Evolutionary conservation across 2,113 vertebrate genomes (phyloP).

Genomic region (Oreochromis spilurus): DNA sequence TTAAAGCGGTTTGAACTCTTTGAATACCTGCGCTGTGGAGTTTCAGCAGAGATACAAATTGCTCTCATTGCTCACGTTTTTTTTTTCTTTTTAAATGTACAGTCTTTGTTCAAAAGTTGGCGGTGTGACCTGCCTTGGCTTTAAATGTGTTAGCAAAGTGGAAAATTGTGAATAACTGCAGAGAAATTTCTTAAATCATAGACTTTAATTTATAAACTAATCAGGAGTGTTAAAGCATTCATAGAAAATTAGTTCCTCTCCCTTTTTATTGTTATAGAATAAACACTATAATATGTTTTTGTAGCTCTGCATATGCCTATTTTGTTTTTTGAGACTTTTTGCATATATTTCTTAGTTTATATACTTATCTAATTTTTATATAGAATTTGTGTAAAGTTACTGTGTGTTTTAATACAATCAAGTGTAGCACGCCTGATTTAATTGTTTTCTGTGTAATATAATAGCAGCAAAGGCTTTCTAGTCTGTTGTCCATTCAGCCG

Average conservation of each 20-base stretch:
- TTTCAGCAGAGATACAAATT: background rate
- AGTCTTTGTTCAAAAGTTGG: background rate
- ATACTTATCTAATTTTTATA: background rate
- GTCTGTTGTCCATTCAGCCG: background rate
- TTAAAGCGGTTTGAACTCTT: background rate
- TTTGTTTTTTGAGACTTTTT: background rate
- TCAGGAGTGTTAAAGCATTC: background rate
- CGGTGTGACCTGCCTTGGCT: background rate
- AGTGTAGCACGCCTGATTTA: fast-evolving
- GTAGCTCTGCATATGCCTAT: background rate
- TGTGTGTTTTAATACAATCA: background rate
- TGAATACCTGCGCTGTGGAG: background rate
- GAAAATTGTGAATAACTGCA: background rate
- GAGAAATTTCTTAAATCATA: background rate
- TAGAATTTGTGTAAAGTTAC: background rate
- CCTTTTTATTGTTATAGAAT: background rate
- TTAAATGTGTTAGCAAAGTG: background rate
- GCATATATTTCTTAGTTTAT: background rate
- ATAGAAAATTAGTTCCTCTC: background rate
- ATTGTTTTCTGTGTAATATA: background rate
- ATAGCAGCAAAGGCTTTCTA: background rate
- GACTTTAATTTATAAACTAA: background rate
- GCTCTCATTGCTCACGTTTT: background rate
- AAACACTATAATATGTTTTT: background rate
- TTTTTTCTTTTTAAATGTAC: background rate